Evolutionary conservation across 2,888 invertebrate genomes (phyloP), one percentile per base, ranked within the genome.

Genomic region (Iselma pallidipennis): DNA sequence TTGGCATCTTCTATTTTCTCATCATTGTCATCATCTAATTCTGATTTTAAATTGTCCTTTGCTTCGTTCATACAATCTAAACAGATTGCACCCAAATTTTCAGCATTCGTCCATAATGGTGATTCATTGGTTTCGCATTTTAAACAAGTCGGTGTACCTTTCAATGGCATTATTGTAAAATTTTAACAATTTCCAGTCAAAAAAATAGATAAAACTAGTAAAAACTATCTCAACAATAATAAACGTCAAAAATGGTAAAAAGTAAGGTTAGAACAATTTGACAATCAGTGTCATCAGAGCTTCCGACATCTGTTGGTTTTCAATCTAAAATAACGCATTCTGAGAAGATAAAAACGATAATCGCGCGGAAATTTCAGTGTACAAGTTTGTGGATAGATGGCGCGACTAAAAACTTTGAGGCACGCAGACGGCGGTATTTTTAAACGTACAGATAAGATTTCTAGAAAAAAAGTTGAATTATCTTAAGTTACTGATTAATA

Each of bases 101-200:
- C 89, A 1, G 88, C 86, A 65, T 87, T 88, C 23, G 91, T 89
- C 94, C 94, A 94, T 61, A 93, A 83, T 10, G 89, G 82, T 1
- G 90, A 89, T 72, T 91, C 90, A 23, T 84, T 86, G 10, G 87
- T 85, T 66, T 85, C 87, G 78, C 92, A 93, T 77, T 89, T 89
- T 52, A 86, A 81, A 78, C 92, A 92, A 66, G 85, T 85, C 14
- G 90, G 89, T 76, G 85, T 83, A 56, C 80, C 78, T 65, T 85
- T 85, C 50, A 85, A 70, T 2, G 82, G 81, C 81, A 82, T 81
- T 64, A 12, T 25, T 4, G 6, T 28, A 29, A 31, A 10, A 37
- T 16, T 37, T 37, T 5, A 16, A 2, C 2, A 0, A 37, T 2
- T 33, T 33, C 59, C 14, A 33, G 12, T 49, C 49, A 23, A 14